A percentile compares a stretch with the other conserved stretches of the same genome.
These are phyloP conservation scores for Castor canadensis DNA, from an alignment of 2,113 vertebrate genomes.

Conservation along the genomic window DNA sequence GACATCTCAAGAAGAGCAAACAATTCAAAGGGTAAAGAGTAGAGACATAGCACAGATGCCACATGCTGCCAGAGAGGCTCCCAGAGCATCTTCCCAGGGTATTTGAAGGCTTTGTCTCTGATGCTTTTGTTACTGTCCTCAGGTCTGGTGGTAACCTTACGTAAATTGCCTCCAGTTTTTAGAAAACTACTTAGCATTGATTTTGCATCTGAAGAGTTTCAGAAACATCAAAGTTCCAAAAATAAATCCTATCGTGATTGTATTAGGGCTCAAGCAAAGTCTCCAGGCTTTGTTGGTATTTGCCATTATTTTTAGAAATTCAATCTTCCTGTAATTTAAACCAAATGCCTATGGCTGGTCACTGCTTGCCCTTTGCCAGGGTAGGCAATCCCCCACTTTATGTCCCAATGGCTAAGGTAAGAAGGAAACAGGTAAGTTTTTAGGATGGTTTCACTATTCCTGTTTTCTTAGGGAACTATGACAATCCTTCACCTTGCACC, in stretches of 20 bases:
- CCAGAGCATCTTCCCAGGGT: background rate
- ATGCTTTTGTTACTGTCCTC: background rate
- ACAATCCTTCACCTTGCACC: background rate
- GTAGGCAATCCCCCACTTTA: background rate
- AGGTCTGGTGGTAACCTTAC: constrained; percentile 9
- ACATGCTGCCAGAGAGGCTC: background rate
- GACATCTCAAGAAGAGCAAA: background rate
- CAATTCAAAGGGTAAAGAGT: background rate
- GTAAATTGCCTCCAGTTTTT: constrained; percentile 45
- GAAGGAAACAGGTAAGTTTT: background rate
- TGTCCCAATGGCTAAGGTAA: background rate
- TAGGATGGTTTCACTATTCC: background rate
- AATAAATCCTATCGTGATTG: constrained; percentile 62
- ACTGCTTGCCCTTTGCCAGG: background rate
- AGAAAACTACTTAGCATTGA: constrained; percentile 68
- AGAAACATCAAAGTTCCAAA: constrained; percentile 59
- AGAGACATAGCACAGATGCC: background rate
- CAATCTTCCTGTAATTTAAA: constrained; percentile 62
- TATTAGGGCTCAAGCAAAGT: constrained; percentile 55
- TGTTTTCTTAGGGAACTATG: background rate
- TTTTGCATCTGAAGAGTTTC: constrained; percentile 63
- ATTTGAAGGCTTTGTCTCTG: background rate
- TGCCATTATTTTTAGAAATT: constrained; percentile 68
- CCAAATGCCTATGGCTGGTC: background rate
- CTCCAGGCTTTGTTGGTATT: constrained; percentile 43